These are phyloP conservation scores for Herpetotheres cachinnans DNA, from an alignment of 2,113 vertebrate genomes.

Conservation along the genomic window DNA sequence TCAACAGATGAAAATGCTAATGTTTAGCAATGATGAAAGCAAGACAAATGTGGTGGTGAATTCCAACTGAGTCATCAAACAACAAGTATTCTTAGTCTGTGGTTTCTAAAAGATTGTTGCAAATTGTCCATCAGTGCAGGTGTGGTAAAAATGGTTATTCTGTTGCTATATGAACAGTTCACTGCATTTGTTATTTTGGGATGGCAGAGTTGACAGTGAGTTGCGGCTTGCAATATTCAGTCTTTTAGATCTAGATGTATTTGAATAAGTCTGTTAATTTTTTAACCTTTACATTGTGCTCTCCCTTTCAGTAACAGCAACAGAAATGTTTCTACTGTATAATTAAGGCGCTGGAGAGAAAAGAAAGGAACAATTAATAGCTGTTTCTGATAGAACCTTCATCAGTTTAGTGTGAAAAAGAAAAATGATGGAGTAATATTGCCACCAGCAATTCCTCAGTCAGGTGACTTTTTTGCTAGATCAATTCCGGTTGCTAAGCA, in stretches of 20 bases:
- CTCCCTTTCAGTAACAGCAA: neutral
- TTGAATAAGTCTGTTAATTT: constrained; percentile 23
- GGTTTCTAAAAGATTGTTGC: constrained; percentile 50
- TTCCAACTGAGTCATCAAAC: constrained; percentile 61
- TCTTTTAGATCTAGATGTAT: neutral
- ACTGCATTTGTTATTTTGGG: constrained; percentile 1
- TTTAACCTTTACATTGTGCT: neutral
- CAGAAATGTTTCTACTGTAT: constrained; percentile 15
- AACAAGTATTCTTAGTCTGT: constrained; percentile 52
- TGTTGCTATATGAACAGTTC: neutral
- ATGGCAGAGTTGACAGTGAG: constrained; percentile 8
- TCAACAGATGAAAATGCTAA: constrained; percentile 32
- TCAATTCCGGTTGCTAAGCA: constrained; percentile 82
- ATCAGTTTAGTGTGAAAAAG: constrained; percentile 72
- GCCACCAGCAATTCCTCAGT: constrained; percentile 80
- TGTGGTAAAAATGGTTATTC: constrained; percentile 9
- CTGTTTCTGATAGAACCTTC: constrained; percentile 66
- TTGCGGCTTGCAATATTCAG: neutral
- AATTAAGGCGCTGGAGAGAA: constrained; percentile 58
- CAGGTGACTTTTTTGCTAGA: constrained; percentile 76
- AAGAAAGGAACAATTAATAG: constrained; percentile 71
- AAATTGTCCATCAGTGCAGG: constrained; percentile 40
- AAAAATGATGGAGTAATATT: constrained; percentile 79
- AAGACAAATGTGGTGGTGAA: constrained; percentile 49
- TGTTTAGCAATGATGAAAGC: constrained; percentile 51